phyloP scores from a whole-genome alignment of 1,140 invertebrate species.

The Hylyphantes graminicola region DNA sequence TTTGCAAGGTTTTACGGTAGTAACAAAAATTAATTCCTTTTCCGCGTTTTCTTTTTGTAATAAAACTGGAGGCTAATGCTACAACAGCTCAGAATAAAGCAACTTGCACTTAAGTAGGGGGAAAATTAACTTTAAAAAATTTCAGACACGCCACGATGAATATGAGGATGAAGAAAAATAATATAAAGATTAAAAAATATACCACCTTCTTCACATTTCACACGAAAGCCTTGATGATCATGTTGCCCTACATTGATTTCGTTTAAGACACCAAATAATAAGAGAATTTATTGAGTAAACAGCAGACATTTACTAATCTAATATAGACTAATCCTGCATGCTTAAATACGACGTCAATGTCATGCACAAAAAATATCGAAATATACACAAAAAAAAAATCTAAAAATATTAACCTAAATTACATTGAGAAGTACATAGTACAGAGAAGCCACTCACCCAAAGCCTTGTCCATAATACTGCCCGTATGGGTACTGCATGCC shows the following conservation, averaged over 20 bases:
- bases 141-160: conserved; percentile 17
- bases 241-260: background rate
- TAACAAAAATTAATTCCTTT: background rate
- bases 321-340: conserved; percentile 7
- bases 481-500: conserved; percentile 63
- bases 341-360: background rate
- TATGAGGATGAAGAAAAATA: background rate
- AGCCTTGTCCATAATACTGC: conserved; percentile 63
- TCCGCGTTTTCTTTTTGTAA: background rate
- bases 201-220: conserved; percentile 6
- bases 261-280: background rate
- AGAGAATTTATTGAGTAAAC: background rate
- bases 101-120: conserved; percentile 44
- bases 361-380: background rate
- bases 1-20: conserved; percentile 58
- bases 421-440: background rate
- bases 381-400: background rate
- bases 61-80: conserved; percentile 13
- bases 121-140: background rate
- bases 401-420: background rate
- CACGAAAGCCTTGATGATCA: background rate
- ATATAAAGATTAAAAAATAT: conserved; percentile 1
- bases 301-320: conserved; percentile 30
- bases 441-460: conserved; percentile 53
- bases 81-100: conserved; percentile 51